Evolutionary conservation across 2,888 invertebrate genomes (phyloP), one percentile per base, ranked within the genome.

Genomic region (Sarcophaga carnaria): DNA sequence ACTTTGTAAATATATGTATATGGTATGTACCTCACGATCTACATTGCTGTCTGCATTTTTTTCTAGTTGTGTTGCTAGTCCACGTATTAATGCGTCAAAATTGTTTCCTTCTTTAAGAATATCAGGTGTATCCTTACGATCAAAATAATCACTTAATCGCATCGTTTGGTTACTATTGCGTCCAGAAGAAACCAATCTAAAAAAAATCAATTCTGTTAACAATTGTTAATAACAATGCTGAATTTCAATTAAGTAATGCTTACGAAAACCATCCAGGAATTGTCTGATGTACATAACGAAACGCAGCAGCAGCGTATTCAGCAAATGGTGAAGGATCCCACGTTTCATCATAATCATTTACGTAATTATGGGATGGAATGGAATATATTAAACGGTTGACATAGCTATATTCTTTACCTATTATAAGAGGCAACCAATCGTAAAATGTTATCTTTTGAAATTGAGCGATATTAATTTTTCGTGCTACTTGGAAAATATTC

Each of bases 31-130:
- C 86, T 92, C 91, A 10, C 70, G 88, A 88, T 96, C 96, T 93
- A 96, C 96, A 92, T 94, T 96, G 87, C 95, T 95, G 92, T 98
- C 97, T 86, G 96, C 95, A 88, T 94, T 95, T 90, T 96, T 95
- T 92, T 96, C 95, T 3, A 96, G 95, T 91, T 97, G 97, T 3
- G 95, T 95, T 2, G 95, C 94, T 90, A 97, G 94, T 6, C 97
- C 97, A 91, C 97, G 94, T 0, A 96, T 94, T 76, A 97, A 93
- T 87, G 96, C 95, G 90, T 96, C 96, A 89, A 97, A 95, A 89
- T 94, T 94, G 64, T 92, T 91, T 62, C 90, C 92, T 2, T 91
- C 89, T 81, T 94, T 93, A 59, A 94, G 27, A 4, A 92, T 79
- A 0, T 87, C 75, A 6, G 91, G 86, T 27, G 89, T 90, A 10